Conservation (phyloP, 2,113 vertebrate genomes). For the Menura novaehollandiae region DNA sequence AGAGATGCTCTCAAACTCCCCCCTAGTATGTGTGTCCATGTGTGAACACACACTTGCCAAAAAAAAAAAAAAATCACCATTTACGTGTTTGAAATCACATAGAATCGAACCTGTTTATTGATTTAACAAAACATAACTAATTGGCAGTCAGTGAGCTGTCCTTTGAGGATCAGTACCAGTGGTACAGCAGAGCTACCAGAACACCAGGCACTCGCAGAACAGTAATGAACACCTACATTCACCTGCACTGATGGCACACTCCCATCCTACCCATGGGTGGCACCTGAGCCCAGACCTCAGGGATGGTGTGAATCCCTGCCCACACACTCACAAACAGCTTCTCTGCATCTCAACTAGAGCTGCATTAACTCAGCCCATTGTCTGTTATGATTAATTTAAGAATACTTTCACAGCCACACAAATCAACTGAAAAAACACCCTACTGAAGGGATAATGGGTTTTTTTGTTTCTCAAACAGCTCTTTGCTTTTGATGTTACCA, state of each 20-base stretch:
- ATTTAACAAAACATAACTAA: not conserved
- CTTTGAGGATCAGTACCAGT: not conserved
- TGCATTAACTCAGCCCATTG: not conserved
- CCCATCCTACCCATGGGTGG: accelerated
- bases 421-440: not conserved
- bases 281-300: not conserved
- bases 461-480: not conserved
- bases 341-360: not conserved
- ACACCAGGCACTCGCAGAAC: not conserved
- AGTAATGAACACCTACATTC: not conserved
- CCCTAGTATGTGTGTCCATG: no score
- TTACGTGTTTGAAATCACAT: accelerated
- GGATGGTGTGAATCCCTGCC: not conserved
- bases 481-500: not conserved
- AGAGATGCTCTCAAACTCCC: not conserved
- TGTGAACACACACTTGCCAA: not conserved
- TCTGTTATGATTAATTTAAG: not conserved
- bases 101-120: not conserved
- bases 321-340: accelerated
- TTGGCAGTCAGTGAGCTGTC: not conserved
- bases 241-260: accelerated
- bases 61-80: not conserved
- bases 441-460: not conserved
- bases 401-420: not conserved
- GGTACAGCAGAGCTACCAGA: not conserved